Evolutionary conservation across 2,113 vertebrate genomes (phyloP).

Genomic region (Chloebia gouldiae): DNA sequence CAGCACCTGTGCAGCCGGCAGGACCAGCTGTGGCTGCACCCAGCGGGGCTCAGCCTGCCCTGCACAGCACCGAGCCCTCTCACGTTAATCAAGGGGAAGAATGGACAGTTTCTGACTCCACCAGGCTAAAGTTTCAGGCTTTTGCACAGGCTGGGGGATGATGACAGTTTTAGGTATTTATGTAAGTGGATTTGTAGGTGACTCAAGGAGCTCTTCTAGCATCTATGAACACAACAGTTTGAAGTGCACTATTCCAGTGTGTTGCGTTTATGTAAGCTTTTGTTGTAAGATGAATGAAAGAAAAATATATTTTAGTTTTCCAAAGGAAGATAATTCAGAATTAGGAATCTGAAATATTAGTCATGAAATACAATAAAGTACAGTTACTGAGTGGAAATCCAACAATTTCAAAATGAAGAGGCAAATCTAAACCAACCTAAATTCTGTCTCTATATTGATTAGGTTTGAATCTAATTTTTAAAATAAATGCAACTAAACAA

Average conservation of each 20-base stretch:
- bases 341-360: neutral
- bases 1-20: neutral
- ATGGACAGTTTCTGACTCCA: neutral
- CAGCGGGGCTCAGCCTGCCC: neutral
- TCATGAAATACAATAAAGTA: neutral
- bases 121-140: neutral
- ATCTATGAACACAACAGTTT: neutral
- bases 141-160: neutral
- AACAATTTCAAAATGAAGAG: neutral
- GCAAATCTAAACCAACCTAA: neutral
- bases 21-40: neutral
- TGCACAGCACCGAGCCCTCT: accelerated
- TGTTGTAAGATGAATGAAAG: neutral
- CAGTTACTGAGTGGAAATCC: neutral
- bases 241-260: neutral
- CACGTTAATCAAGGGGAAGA: neutral
- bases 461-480: neutral
- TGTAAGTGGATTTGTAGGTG: neutral
- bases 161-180: neutral
- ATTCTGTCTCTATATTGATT: neutral
- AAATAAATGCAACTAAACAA: neutral
- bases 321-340: neutral
- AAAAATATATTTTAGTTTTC: neutral
- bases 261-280: neutral
- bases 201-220: neutral